phyloP scores from a whole-genome alignment of 2,888 invertebrate species.

The Eupithecia inturbata region DNA sequence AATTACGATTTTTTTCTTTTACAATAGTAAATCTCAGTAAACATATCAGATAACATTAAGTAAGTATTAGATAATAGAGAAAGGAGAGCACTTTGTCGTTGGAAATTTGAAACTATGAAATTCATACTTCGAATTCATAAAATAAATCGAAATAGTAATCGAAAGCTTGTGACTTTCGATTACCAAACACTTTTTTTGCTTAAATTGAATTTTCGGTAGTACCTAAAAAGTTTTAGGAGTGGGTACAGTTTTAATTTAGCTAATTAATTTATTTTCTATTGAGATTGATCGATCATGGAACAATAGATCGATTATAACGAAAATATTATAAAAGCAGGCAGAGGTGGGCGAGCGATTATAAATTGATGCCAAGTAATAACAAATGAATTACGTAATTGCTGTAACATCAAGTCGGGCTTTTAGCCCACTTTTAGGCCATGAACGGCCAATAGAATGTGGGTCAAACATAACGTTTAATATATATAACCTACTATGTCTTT shows the following conservation, averaged over 20 bases:
- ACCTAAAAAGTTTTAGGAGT: neutral
- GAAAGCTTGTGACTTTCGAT: no score
- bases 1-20: slow-evolving; percentile 13
- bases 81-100: neutral
- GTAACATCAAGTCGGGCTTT: slow-evolving; percentile 65
- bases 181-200: neutral
- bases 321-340: slow-evolving; percentile 17
- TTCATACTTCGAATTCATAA: no score
- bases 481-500: neutral
- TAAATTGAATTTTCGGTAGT: neutral
- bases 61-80: slow-evolving; percentile 31
- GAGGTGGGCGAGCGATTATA: slow-evolving; percentile 48
- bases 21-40: slow-evolving; percentile 25
- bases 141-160: no score
- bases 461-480: slow-evolving; percentile 47
- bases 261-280: neutral
- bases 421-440: slow-evolving; percentile 62
- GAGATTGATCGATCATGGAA: slow-evolving; percentile 11
- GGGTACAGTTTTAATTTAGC: neutral
- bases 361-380: slow-evolving; percentile 43
- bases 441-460: slow-evolving; percentile 59
- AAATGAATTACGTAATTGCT: slow-evolving; percentile 45
- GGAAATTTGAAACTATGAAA: slow-evolving; percentile 37
- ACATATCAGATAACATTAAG: slow-evolving; percentile 37
- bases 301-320: slow-evolving; percentile 23